phyloP scores from a whole-genome alignment of 1,140 invertebrate species.

The Anastrepha ludens region DNA sequence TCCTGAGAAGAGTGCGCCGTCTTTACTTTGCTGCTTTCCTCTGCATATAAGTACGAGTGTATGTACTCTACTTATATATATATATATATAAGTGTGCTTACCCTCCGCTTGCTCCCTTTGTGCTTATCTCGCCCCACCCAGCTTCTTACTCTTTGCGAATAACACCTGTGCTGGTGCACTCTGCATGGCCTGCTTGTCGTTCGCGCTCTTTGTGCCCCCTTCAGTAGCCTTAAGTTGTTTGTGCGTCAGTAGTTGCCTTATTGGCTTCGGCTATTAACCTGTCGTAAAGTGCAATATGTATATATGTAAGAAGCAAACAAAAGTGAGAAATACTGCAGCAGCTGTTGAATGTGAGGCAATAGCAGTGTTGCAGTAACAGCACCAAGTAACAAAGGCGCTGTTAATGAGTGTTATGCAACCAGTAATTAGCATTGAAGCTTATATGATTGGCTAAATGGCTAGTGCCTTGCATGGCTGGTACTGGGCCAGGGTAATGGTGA shows the following conservation, averaged over 20 bases:
- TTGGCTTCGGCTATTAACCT: conserved; percentile 26
- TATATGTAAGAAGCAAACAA: not conserved
- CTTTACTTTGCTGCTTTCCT: no score
- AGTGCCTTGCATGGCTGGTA: not conserved
- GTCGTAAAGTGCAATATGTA: conserved; percentile 11
- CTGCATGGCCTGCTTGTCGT: not conserved
- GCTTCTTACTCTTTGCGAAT: no score
- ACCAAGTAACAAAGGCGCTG: not conserved
- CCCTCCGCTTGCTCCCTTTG: no score
- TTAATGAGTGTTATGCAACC: conserved; percentile 28
- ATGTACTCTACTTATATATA: no score
- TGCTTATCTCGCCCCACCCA: no score
- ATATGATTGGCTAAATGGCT: not conserved
- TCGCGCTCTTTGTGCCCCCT: not conserved
- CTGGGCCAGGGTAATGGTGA: not conserved
- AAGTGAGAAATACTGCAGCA: not conserved
- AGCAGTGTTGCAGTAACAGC: not conserved
- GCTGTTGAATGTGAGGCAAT: not conserved
- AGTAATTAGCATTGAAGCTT: not conserved
- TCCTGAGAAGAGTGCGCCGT: no score
- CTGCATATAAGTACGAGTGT: no score
- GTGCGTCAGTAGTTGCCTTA: not conserved
- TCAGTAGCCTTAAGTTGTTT: conserved; percentile 19
- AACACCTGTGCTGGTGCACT: not conserved
- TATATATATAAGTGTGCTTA: no score